Conservation (phyloP, 2,888 invertebrate genomes). For the Allolobophora icterica region DNA sequence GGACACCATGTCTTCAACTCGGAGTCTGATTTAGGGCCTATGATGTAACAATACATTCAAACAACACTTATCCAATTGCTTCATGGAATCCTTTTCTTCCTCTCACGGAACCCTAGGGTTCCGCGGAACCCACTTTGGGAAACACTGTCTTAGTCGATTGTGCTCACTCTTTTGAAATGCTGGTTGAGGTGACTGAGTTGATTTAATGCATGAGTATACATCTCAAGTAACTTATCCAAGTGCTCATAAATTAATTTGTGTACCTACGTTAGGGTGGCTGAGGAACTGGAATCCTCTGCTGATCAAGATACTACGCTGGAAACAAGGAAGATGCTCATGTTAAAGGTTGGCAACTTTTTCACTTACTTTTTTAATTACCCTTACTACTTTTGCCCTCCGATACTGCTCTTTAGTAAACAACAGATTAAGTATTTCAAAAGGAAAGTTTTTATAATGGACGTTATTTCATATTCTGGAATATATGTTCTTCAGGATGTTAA, state of each 20-base stretch:
- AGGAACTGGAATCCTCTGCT: slow-evolving; percentile 34
- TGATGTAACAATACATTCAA: too few relatives aligned
- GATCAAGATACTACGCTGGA: slow-evolving; percentile 75
- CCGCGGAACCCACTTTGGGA: too few relatives aligned
- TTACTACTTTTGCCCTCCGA: neutral
- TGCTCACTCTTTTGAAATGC: neutral
- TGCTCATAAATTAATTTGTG: neutral
- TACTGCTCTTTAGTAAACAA: neutral
- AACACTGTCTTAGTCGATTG: too few relatives aligned
- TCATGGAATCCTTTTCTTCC: too few relatives aligned
- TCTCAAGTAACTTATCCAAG: neutral
- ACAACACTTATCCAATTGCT: too few relatives aligned
- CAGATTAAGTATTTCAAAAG: neutral
- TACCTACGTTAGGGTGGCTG: slow-evolving; percentile 29
- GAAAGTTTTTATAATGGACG: neutral
- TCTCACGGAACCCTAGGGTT: too few relatives aligned
- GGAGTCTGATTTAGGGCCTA: too few relatives aligned
- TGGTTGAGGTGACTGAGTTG: neutral
- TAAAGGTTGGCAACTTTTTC: slow-evolving; percentile 63
- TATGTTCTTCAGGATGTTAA: neutral
- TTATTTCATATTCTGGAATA: neutral
- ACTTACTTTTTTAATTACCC: neutral
- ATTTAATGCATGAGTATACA: neutral
- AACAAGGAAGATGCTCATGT: slow-evolving; percentile 73
- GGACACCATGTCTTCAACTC: too few relatives aligned